Percentiles rank a stretch among this genome's conserved stretches.
Evolutionary conservation across 2,797 vertebrate genomes (phyloP).

Genomic region (Sylvilagus floridanus): DNA sequence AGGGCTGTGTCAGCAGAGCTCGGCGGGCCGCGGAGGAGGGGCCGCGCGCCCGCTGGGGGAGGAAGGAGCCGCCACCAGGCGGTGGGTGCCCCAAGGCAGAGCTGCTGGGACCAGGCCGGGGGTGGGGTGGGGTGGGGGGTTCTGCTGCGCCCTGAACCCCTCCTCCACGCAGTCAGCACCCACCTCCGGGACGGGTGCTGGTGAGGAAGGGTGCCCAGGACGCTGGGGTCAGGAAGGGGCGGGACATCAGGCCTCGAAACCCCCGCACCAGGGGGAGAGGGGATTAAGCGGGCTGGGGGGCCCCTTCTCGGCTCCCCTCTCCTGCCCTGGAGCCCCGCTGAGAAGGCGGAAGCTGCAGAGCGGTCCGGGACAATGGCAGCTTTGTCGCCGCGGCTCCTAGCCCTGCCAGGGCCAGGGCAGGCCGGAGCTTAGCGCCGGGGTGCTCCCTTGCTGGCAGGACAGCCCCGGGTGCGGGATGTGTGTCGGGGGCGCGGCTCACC

Average conservation of each 20-base stretch:
- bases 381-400: slow-evolving; percentile 68
- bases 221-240: slow-evolving; percentile 32
- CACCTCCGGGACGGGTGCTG: not conserved
- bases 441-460: not conserved
- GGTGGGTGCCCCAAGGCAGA: not conserved
- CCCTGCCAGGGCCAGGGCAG: not conserved
- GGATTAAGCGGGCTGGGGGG: slow-evolving; percentile 66
- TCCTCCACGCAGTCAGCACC: not conserved
- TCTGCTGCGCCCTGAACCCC: not conserved
- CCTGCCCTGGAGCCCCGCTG: not conserved
- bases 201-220: not conserved
- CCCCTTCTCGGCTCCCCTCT: not conserved
- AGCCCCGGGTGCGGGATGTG: not conserved
- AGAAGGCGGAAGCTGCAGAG: slow-evolving; percentile 47
- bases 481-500: slow-evolving; percentile 87
- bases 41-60: not conserved
- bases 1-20: slow-evolving; percentile 80
- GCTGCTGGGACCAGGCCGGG: not conserved
- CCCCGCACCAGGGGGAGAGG: not conserved
- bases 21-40: slow-evolving; percentile 23
- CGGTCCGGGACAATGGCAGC: slow-evolving; percentile 76
- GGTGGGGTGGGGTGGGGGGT: not conserved
- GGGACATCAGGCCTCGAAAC: not conserved
- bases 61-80: slow-evolving; percentile 10
- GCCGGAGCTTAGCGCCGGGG: not conserved